Percentiles rank a stretch among this genome's conserved stretches.
These are phyloP conservation scores for Trachymyrmex cornetzi DNA, from an alignment of 1,140 invertebrate species.

Conservation along the genomic window DNA sequence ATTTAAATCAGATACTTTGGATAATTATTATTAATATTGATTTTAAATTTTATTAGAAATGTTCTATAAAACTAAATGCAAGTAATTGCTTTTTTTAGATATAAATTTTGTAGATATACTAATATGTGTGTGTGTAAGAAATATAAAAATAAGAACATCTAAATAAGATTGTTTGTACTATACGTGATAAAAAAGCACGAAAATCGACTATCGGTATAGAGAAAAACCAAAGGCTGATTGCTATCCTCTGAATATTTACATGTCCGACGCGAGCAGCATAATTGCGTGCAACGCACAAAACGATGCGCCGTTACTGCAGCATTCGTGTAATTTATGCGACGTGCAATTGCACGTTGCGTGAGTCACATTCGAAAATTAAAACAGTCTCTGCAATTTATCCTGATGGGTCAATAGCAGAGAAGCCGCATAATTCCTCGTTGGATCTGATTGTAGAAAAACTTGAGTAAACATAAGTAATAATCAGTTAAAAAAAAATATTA, in stretches of 20 bases:
- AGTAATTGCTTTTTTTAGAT: not conserved
- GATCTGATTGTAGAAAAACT: not conserved
- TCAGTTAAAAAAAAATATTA: not conserved
- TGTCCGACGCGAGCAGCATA: constrained; percentile 73
- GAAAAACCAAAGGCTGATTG: constrained; percentile 32
- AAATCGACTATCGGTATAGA: constrained; percentile 45
- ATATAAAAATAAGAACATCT: constrained; percentile 8
- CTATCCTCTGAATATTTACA: constrained; percentile 68
- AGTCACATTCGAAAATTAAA: constrained; percentile 41
- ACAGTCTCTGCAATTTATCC: constrained; percentile 9
- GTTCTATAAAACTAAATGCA: not conserved
- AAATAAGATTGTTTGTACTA: not conserved
- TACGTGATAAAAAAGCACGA: constrained; percentile 42
- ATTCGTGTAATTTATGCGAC: constrained; percentile 22
- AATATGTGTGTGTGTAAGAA: not conserved
- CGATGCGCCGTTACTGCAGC: constrained; percentile 11
- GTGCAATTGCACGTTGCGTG: constrained; percentile 2
- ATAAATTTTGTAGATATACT: not conserved
- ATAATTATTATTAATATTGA: constrained; percentile 17
- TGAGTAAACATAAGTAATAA: constrained; percentile 7
- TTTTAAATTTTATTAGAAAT: not conserved
- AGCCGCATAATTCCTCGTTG: not conserved
- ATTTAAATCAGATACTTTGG: not conserved
- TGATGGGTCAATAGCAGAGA: not conserved
- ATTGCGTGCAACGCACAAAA: constrained; percentile 70